Conservation (phyloP, 1,140 invertebrate genomes). For the Cydia amplana region DNA sequence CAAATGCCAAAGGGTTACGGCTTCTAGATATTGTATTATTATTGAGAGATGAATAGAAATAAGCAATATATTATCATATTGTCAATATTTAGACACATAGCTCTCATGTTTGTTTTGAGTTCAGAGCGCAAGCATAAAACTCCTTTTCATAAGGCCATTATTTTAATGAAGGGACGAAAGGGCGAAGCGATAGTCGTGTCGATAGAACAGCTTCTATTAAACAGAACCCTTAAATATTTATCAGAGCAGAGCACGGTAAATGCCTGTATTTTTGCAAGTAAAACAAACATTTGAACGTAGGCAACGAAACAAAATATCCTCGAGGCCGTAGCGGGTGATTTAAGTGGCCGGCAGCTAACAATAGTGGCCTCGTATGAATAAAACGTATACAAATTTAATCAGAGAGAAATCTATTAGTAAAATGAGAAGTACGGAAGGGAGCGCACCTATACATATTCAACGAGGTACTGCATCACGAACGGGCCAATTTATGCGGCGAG, state of each 20-base stretch:
- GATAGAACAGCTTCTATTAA: conserved; percentile 29
- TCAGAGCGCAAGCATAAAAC: conserved; percentile 13
- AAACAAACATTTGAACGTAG: conserved; percentile 34
- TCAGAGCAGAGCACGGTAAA: conserved; percentile 24
- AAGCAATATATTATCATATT: conserved; percentile 2
- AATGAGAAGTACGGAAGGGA: conserved; percentile 79
- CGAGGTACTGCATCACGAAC: conserved; percentile 77
- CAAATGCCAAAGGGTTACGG: conserved; percentile 64
- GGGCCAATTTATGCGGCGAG: conserved; percentile 75
- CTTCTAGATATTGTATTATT: conserved; percentile 38
- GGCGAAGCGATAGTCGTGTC: conserved; percentile 31
- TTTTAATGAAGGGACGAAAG: conserved; percentile 32
- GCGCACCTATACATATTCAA: conserved; percentile 79
- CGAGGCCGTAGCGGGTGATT: conserved; percentile 62
- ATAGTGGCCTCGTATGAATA: conserved; percentile 75
- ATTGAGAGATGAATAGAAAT: conserved; percentile 36
- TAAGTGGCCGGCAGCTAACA: conserved; percentile 68
- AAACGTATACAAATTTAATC: conserved; percentile 80
- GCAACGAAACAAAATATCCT: conserved; percentile 45
- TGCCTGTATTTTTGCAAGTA: conserved; percentile 32
- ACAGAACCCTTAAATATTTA: conserved; percentile 33
- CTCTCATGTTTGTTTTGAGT: conserved; percentile 1
- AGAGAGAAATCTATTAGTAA: conserved; percentile 80
- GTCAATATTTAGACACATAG: conserved; percentile 32
- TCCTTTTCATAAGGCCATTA: conserved; percentile 24